Conservation (phyloP, 2,797 vertebrate species). For the Urosaurus nigricauda region DNA sequence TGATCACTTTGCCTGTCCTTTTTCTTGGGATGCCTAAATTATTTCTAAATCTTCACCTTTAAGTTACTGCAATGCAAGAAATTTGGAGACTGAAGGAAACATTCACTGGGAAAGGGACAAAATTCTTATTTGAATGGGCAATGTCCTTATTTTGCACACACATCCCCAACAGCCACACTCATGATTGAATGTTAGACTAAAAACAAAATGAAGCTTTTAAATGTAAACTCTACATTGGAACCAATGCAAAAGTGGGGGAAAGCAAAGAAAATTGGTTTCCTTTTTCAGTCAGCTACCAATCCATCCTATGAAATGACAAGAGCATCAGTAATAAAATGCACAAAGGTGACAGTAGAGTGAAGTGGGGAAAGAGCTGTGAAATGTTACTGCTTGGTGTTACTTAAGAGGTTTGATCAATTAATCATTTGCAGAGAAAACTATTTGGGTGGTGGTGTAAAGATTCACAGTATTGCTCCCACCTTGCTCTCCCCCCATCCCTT, state of each 20-base stretch:
- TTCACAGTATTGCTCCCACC: neutral
- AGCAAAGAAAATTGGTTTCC: slow-evolving; percentile 67
- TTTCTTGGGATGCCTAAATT: too few species aligned
- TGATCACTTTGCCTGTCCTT: too few species aligned
- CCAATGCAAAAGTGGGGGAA: slow-evolving; percentile 38
- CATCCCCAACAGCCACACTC: too few species aligned
- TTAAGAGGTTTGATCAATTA: slow-evolving; percentile 66
- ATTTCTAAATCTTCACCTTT: too few species aligned
- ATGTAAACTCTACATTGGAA: neutral
- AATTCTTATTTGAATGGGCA: too few species aligned
- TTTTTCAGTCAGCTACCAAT: slow-evolving; percentile 67
- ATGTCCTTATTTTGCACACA: too few species aligned
- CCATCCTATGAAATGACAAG: slow-evolving; percentile 63
- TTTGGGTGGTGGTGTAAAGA: slow-evolving; percentile 9
- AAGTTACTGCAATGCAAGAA: too few species aligned
- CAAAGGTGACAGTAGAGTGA: slow-evolving; percentile 45
- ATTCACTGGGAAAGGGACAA: too few species aligned
- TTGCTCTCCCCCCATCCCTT: too few species aligned
- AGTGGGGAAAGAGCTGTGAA: slow-evolving; percentile 52
- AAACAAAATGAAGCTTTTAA: neutral
- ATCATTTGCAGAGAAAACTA: slow-evolving; percentile 55
- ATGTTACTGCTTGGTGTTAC: slow-evolving; percentile 55
- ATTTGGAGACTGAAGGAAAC: too few species aligned
- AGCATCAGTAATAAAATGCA: slow-evolving; percentile 73
- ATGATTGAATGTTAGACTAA: neutral